These are phyloP conservation scores for Bucco capensis DNA, from an alignment of 2,113 vertebrate genomes.

Conservation along the genomic window DNA sequence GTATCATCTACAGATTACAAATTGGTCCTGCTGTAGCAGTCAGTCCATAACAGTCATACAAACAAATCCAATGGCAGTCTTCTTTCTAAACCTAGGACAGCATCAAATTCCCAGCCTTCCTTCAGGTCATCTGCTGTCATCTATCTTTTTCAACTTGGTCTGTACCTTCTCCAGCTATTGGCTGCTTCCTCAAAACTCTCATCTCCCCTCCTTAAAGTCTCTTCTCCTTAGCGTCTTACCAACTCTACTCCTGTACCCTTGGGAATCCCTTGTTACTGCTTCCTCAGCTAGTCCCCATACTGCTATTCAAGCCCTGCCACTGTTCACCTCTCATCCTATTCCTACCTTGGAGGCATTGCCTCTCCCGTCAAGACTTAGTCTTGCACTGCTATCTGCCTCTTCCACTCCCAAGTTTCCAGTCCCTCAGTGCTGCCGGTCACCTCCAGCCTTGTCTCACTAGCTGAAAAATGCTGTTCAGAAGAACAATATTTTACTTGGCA, in stretches of 20 bases:
- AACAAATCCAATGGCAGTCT: not conserved
- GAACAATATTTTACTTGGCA: not conserved
- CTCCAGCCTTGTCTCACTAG: not conserved
- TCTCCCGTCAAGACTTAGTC: not conserved
- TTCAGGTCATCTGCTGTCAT: not conserved
- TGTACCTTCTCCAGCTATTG: not conserved
- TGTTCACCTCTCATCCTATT: not conserved
- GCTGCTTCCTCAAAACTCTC: not conserved
- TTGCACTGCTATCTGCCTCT: not conserved
- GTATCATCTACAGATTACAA: not conserved
- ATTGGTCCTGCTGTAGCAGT: not conserved
- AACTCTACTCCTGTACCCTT: not conserved
- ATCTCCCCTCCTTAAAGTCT: not conserved
- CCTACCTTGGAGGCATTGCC: not conserved
- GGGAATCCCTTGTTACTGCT: not conserved
- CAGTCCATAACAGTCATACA: not conserved
- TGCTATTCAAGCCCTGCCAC: not conserved
- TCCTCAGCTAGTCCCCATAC: not conserved
- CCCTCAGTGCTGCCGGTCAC: not conserved
- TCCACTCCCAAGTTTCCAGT: not conserved
- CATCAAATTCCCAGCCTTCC: not conserved
- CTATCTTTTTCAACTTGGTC: not conserved
- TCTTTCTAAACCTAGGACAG: not conserved
- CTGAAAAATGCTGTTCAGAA: not conserved
- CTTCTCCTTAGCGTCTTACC: not conserved